These are phyloP conservation scores for Pristis pectinata DNA, from an alignment of 2,797 vertebrate genomes.

Conservation along the genomic window DNA sequence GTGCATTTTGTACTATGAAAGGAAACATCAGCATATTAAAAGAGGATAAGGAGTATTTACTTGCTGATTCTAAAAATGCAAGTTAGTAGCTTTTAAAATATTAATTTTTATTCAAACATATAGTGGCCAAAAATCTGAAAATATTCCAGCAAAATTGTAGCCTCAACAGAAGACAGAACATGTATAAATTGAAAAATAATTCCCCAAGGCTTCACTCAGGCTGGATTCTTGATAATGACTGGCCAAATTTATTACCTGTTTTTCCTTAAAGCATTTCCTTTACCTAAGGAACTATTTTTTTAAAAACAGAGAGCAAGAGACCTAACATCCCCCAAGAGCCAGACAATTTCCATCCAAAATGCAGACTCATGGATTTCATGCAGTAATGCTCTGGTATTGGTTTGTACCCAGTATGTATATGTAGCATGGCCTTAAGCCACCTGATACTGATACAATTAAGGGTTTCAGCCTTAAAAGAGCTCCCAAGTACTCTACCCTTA, in stretches of 20 bases:
- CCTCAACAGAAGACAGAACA: background rate
- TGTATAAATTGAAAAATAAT: background rate
- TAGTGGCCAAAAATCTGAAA: background rate
- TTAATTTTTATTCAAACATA: background rate
- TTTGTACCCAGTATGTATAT: background rate
- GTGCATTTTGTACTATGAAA: background rate
- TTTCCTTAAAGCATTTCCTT: background rate
- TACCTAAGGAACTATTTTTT: background rate
- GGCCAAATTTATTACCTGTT: background rate
- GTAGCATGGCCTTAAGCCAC: background rate
- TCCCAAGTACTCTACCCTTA: background rate
- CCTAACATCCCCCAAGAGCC: background rate
- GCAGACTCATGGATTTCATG: background rate
- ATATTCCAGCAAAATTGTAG: background rate
- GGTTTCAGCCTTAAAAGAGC: background rate
- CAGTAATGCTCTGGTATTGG: background rate
- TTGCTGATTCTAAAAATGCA: background rate
- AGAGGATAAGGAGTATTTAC: background rate
- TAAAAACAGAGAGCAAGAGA: background rate
- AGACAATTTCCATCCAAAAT: background rate
- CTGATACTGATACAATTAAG: background rate
- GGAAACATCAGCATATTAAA: background rate
- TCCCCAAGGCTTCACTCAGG: background rate
- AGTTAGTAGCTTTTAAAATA: background rate
- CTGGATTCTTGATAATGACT: background rate